Evolutionary conservation across 2,113 vertebrate genomes (phyloP).

Genomic region (Tragelaphus strepsiceros): DNA sequence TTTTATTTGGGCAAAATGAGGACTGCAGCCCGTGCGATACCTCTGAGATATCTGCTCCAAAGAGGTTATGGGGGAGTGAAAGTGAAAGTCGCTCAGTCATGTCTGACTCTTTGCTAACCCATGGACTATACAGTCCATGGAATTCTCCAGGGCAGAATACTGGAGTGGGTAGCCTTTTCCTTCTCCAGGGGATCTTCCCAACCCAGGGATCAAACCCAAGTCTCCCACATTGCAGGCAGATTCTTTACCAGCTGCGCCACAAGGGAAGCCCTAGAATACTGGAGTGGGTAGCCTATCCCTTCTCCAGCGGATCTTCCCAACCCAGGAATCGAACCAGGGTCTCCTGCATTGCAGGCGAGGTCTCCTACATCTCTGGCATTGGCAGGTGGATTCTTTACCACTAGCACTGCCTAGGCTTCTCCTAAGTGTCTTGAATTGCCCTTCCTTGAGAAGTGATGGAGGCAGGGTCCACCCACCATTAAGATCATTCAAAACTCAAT

Average conservation of each 20-base stretch:
- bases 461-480: neutral
- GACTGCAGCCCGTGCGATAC: neutral
- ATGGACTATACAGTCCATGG: neutral
- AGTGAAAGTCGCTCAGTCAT: neutral
- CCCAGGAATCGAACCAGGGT: neutral
- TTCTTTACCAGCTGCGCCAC: neutral
- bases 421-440: neutral
- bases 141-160: neutral
- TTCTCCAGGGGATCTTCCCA: neutral
- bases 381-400: neutral
- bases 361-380: neutral
- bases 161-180: neutral
- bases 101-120: fast-evolving
- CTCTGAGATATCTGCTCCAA: neutral
- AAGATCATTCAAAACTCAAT: neutral
- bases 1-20: neutral
- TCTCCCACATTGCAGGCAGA: neutral
- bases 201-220: neutral
- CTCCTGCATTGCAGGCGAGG: neutral
- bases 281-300: neutral
- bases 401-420: neutral
- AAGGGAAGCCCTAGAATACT: neutral
- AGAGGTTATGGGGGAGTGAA: neutral
- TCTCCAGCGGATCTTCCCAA: neutral
- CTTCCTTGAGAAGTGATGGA: neutral